A percentile compares a stretch with the other conserved stretches of the same genome.
Conservation (phyloP, 2,113 vertebrate genomes). For the Emydocephalus ijimae region DNA sequence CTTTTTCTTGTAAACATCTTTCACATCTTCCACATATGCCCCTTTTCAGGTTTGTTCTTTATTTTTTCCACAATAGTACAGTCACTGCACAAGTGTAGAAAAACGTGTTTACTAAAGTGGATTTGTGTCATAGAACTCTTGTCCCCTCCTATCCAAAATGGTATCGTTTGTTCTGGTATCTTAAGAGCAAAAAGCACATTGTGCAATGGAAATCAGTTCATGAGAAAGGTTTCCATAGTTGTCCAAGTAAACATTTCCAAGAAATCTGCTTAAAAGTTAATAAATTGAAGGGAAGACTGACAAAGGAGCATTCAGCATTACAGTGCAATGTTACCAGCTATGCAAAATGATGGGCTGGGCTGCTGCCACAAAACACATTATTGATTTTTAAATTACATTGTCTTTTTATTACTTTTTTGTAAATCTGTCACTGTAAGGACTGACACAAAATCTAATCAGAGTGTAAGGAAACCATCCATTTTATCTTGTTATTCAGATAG, state of each 20-base stretch:
- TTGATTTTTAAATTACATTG: conserved; percentile 67
- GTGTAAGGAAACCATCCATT: conserved; percentile 59
- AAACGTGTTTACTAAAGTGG: conserved; percentile 52
- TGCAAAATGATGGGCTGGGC: conserved; percentile 41
- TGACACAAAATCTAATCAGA: conserved; percentile 67
- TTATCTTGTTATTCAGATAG: conserved; percentile 62
- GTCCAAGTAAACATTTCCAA: conserved; percentile 53
- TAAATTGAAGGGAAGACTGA: conserved; percentile 32
- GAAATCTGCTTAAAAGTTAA: conserved; percentile 58
- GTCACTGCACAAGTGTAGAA: conserved; percentile 7
- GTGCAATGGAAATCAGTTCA: conserved; percentile 57
- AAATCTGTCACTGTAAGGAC: conserved; percentile 59
- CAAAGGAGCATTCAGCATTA: conserved; percentile 31
- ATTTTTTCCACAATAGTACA: neutral
- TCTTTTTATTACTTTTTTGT: conserved; percentile 63
- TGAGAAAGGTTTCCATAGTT: conserved; percentile 49
- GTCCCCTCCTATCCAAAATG: conserved; percentile 46
- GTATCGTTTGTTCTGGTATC: conserved; percentile 50
- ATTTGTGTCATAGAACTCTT: conserved; percentile 6
- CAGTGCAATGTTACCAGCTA: conserved; percentile 13
- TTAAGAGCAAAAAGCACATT: conserved; percentile 58
- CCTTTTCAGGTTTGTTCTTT: neutral
- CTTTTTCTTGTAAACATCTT: neutral
- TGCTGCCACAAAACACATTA: conserved; percentile 32
- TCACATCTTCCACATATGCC: neutral